Percentiles rank a stretch among this genome's conserved stretches.
Conservation (phyloP, 92 coral and sea anemone genomes). For the Palythoa grandiflora region DNA sequence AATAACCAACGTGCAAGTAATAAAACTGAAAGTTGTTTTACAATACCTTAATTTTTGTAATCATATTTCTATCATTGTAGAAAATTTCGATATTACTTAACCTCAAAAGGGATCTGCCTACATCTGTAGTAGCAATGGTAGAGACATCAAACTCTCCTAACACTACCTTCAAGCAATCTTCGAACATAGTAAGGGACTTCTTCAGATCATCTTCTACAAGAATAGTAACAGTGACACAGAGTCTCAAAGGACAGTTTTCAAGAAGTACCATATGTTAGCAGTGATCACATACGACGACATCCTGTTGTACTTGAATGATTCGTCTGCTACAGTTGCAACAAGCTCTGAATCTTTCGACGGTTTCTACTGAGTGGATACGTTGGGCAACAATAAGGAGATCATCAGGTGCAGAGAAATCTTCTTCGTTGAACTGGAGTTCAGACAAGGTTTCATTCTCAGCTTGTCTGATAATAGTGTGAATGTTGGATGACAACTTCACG, state of each 20-base stretch:
- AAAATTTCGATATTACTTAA: slow-evolving; percentile 47
- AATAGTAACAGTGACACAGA: slow-evolving; percentile 54
- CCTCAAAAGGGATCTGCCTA: slow-evolving; percentile 51
- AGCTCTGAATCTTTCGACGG: slow-evolving; percentile 2
- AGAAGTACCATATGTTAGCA: slow-evolving; percentile 68
- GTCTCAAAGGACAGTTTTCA: slow-evolving; percentile 38
- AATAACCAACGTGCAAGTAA: too few species aligned
- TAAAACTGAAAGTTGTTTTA: not conserved
- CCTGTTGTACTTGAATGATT: slow-evolving; percentile 57
- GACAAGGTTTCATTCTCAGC: slow-evolving; percentile 54
- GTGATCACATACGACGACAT: slow-evolving; percentile 60
- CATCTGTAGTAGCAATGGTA: slow-evolving; percentile 38
- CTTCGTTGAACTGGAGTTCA: slow-evolving; percentile 63
- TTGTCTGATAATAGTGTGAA: slow-evolving; percentile 64
- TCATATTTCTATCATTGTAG: slow-evolving; percentile 52
- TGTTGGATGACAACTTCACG: slow-evolving; percentile 68
- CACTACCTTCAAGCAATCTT: slow-evolving; percentile 51
- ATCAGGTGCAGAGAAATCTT: slow-evolving; percentile 44
- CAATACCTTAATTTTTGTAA: slow-evolving; percentile 15
- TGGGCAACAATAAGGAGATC: slow-evolving; percentile 41
- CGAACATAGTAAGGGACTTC: slow-evolving; percentile 64
- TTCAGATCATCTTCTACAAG: slow-evolving; percentile 55
- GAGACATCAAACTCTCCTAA: slow-evolving; percentile 46
- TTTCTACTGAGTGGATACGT: slow-evolving; percentile 1
- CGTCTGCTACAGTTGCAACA: not conserved